Percentiles rank a stretch among this genome's conserved stretches.
Conservation (phyloP, 2,113 vertebrate species). For the Centropus bengalensis region DNA sequence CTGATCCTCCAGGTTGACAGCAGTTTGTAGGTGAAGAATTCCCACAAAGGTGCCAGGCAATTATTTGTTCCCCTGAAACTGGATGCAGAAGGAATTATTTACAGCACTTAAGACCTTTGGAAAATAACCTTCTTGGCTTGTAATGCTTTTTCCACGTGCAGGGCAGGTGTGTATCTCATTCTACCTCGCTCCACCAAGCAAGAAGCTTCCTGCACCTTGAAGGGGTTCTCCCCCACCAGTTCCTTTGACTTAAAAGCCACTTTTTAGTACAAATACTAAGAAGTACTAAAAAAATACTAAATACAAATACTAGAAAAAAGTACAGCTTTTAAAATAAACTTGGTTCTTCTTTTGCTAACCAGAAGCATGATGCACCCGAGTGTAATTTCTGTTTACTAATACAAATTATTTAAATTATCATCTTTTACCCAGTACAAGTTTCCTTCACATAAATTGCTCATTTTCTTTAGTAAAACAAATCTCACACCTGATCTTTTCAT, state of each 20-base stretch:
- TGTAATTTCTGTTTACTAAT: background rate
- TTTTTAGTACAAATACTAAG: background rate
- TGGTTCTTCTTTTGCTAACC: background rate
- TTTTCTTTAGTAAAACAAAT: background rate
- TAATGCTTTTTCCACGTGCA: background rate
- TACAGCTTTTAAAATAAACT: background rate
- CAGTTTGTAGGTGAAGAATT: background rate
- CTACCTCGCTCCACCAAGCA: background rate
- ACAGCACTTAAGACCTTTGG: background rate
- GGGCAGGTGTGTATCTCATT: background rate
- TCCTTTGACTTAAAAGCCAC: background rate
- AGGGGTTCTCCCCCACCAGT: background rate
- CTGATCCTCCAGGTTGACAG: background rate
- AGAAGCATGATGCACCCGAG: background rate
- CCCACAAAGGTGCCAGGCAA: background rate
- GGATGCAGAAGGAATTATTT: background rate
- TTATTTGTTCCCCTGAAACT: background rate
- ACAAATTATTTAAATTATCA: background rate
- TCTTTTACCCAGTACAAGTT: background rate
- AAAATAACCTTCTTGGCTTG: background rate
- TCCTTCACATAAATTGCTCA: background rate
- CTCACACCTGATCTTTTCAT: rapidly evolving
- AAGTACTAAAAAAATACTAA: background rate
- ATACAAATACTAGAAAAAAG: background rate
- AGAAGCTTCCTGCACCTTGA: background rate